phyloP scores from a whole-genome alignment of 2,113 vertebrate species.

The Brachyhypopomus occidentalis region DNA sequence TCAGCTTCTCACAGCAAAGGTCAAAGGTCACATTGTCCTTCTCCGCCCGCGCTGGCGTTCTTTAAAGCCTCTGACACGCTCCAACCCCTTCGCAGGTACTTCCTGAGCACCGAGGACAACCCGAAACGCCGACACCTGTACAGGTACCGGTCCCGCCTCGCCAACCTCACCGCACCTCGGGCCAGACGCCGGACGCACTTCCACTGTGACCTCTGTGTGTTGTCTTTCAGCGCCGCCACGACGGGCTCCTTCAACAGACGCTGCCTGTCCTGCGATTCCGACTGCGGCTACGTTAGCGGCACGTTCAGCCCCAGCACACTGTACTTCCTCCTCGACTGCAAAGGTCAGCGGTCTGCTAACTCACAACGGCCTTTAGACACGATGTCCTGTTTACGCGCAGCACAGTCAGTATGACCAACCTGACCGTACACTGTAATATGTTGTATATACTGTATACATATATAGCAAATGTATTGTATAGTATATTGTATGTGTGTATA shows the following conservation, averaged over 20 bases:
- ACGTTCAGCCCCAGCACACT: slow-evolving; percentile 84
- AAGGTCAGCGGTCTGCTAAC: slow-evolving; percentile 75
- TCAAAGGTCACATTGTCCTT: no score
- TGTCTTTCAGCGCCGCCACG: slow-evolving; percentile 83
- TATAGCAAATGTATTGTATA: no score
- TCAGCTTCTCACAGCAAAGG: neutral
- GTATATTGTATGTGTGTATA: no score
- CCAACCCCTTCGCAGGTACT: slow-evolving; percentile 79
- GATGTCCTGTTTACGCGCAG: neutral
- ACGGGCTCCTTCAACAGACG: slow-evolving; percentile 88
- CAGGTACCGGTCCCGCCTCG: slow-evolving; percentile 73
- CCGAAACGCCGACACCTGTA: slow-evolving; percentile 89
- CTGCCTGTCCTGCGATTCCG: slow-evolving; percentile 91
- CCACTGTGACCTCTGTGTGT: neutral
- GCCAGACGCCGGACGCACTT: neutral
- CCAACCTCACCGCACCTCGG: no score
- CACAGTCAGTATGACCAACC: no score
- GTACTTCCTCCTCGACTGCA: slow-evolving; percentile 88
- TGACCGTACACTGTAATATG: no score
- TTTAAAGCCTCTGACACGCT: slow-evolving; percentile 5
- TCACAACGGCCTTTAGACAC: neutral
- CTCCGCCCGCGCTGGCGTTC: neutral
- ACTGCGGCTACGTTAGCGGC: slow-evolving; percentile 89
- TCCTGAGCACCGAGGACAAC: slow-evolving; percentile 93
- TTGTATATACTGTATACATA: no score